phyloP scores from a whole-genome alignment of 2,797 vertebrate genomes.

The Protosalanx chinensis region DNA sequence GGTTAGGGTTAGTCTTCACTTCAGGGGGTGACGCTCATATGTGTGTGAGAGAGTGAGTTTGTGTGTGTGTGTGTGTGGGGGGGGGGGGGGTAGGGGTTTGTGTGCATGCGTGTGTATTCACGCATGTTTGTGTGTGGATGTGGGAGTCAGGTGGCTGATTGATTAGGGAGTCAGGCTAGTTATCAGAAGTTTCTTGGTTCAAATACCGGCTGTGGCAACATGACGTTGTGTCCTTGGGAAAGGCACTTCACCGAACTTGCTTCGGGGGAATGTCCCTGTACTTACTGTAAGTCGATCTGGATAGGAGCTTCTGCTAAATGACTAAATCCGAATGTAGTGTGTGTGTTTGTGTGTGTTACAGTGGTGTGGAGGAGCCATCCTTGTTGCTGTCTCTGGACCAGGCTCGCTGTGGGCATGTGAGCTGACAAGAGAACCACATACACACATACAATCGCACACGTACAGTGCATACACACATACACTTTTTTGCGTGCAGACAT shows the following conservation, averaged over 20 bases:
- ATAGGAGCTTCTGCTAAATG: too few relatives aligned
- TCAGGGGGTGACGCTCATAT: neutral
- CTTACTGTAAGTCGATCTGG: too few relatives aligned
- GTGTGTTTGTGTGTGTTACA: slow-evolving; percentile 45
- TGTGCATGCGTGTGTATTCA: slow-evolving; percentile 26
- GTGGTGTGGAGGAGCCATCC: slow-evolving; percentile 61
- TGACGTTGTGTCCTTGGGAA: too few relatives aligned
- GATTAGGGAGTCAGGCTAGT: too few relatives aligned
- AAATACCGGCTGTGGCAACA: too few relatives aligned
- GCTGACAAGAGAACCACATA: slow-evolving; percentile 20
- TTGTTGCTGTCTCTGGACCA: slow-evolving; percentile 62
- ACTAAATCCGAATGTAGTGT: neutral
- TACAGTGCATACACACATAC: neutral
- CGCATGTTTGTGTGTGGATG: slow-evolving; percentile 29
- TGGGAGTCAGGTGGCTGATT: too few relatives aligned
- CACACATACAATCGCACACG: neutral
- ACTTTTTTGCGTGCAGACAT: too few relatives aligned
- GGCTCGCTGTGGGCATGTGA: slow-evolving; percentile 24
- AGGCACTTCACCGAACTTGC: too few relatives aligned
- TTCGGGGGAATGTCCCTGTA: too few relatives aligned
- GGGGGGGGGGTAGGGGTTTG: slow-evolving; percentile 16
- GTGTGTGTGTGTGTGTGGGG: neutral
- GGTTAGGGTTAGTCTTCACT: neutral
- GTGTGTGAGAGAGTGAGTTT: neutral
- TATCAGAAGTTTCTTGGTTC: too few relatives aligned